A percentile compares a stretch with the other conserved stretches of the same genome.
phyloP scores from a whole-genome alignment of 2,888 invertebrate genomes.

The Macropis europaea region DNA sequence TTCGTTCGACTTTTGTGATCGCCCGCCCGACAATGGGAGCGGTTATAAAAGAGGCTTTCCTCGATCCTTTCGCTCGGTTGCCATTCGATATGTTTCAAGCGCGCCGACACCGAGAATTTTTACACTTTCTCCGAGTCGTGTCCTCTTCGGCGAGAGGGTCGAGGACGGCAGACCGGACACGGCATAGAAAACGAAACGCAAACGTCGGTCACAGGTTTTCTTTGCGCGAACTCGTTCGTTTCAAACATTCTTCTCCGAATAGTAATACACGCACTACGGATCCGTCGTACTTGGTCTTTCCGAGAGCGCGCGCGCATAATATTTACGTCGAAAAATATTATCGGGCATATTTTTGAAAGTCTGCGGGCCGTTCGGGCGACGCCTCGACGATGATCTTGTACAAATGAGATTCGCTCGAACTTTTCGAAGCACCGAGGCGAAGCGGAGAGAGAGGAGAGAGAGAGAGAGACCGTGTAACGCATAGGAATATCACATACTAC shows the following conservation, averaged over 20 bases:
- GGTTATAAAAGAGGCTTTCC: no score
- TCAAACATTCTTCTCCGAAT: slow-evolving; percentile 3
- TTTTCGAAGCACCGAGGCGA: slow-evolving; percentile 5
- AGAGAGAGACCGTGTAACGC: not conserved
- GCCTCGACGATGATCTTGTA: not conserved
- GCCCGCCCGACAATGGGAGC: no score
- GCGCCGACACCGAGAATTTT: no score
- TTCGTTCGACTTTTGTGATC: no score
- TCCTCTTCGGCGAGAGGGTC: slow-evolving; percentile 16
- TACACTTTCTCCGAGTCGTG: no score
- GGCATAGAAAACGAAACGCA: not conserved
- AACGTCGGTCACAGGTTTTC: not conserved
- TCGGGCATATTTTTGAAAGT: slow-evolving; percentile 18
- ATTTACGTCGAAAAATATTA: slow-evolving; percentile 15
- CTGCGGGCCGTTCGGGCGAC: slow-evolving; percentile 6
- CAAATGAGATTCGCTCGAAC: not conserved
- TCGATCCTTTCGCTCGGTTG: no score
- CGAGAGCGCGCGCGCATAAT: slow-evolving; percentile 1
- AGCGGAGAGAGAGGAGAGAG: not conserved
- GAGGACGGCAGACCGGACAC: not conserved
- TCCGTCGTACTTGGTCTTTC: slow-evolving; percentile 29
- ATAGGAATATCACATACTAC: slow-evolving; percentile 44
- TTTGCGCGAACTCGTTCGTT: slow-evolving; percentile 8
- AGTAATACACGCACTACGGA: slow-evolving; percentile 12
- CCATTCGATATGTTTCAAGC: no score